These are phyloP conservation scores for Cyprinella venusta DNA, from an alignment of 2,797 vertebrate species.

Conservation along the genomic window DNA sequence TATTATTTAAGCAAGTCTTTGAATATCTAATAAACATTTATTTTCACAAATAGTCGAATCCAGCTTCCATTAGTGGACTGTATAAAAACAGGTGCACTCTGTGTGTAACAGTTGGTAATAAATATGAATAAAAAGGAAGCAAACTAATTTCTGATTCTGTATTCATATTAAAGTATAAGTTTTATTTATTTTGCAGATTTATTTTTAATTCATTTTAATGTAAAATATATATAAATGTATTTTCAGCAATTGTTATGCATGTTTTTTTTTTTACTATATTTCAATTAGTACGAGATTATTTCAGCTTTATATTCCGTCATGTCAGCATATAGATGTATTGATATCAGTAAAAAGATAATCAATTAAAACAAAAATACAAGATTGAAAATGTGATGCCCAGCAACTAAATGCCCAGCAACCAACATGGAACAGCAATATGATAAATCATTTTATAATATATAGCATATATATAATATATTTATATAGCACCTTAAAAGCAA, in stretches of 20 bases:
- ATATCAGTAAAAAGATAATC: background rate
- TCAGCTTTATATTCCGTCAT: background rate
- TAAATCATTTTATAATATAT: no score
- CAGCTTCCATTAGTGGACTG: no score
- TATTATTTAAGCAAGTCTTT: no score
- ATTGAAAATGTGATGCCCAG: no score
- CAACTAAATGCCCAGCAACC: no score
- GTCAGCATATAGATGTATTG: background rate
- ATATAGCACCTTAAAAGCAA: no score
- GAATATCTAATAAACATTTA: no score
- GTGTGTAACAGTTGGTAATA: background rate
- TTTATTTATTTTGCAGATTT: background rate
- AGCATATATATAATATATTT: no score
- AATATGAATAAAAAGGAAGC: background rate
- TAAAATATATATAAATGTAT: background rate
- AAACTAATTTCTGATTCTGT: background rate
- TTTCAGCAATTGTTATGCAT: background rate
- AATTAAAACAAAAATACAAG: background rate
- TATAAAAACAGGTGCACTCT: background rate
- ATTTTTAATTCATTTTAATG: background rate
- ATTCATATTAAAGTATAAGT: background rate
- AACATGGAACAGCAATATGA: no score
- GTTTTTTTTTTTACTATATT: background rate
- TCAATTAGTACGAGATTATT: background rate
- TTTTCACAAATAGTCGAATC: no score